Base-by-base conservation (phyloP, 2,113 vertebrate genomes). In the Ceratotherium simum region DNA sequence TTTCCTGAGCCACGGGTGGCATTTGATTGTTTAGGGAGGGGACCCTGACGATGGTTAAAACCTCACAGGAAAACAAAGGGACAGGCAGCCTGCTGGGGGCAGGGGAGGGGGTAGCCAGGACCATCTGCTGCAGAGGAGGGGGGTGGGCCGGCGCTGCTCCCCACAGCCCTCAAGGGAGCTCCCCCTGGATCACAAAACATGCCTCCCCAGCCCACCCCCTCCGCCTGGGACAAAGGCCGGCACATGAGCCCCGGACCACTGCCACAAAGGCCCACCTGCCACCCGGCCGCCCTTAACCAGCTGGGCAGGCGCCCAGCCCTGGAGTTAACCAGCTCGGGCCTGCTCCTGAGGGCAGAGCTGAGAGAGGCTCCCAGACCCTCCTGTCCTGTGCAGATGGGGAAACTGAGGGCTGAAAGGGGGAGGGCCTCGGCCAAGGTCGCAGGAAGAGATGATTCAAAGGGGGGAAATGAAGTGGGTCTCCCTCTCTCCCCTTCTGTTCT, bases 191-290 rank as follows among this genome's bases (percentile, higher is more conserved):
- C 98, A 98, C 98, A 99, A 98, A 98, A 98, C 98, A 81, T 96
- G 97, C 98, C 98, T 98, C 98, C 98, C 97, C 36, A 62, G 95
- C 97, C 96, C 91, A 91, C 97, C 98, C 73, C 56, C 83, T 93
- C 88, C 48, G 82, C 96, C 97, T 54, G 25, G 76, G 83, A 98
- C 98, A 97, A 97, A 98, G 94, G 96, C 98, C 72, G 69, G 92
- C 81, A 69, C 75, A 0, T 0, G 8, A 98, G 98, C 93, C 8
- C 0, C 80, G 14, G 80, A 64, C 51, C 5, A 3, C 79, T 8
- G 23, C 60, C 78, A 98, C 98, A 97, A 97, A 96, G 91, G 96
- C 97, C 97, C 98, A 98, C 98, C 98, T 99, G 99, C 98, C 97
- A 96, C 92, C 92, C 91, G 78, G 92, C 96, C 93, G 58, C 98